phyloP scores from a whole-genome alignment of 2,113 vertebrate species.

The Callipepla californica region DNA sequence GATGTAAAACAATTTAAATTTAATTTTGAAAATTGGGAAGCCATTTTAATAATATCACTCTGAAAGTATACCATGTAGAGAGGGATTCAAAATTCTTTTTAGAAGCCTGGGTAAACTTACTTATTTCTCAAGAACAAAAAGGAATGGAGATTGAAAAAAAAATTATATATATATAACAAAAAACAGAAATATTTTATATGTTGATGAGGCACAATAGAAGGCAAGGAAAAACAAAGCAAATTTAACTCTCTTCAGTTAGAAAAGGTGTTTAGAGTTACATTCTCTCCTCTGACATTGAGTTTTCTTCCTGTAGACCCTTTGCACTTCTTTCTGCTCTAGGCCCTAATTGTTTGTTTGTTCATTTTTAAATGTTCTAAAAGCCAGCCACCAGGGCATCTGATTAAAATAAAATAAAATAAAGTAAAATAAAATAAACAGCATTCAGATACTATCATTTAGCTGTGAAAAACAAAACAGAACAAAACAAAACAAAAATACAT shows the following conservation, averaged over 20 bases:
- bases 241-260: background rate
- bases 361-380: background rate
- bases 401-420: no score
- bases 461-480: background rate
- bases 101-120: background rate
- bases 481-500: background rate
- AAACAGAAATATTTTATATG: background rate
- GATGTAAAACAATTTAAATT: background rate
- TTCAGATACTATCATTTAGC: background rate
- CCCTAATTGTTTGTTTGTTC: background rate
- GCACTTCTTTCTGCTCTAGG: background rate
- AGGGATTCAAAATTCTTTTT: background rate
- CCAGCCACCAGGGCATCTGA: background rate
- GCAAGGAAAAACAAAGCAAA: background rate
- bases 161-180: background rate
- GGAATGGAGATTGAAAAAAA: background rate
- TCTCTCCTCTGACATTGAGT: background rate
- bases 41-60: background rate
- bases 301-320: background rate
- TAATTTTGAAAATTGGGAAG: background rate
- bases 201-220: background rate
- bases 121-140: background rate
- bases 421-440: background rate
- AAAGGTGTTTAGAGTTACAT: background rate
- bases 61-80: background rate